phyloP scores from a whole-genome alignment of 2,113 vertebrate genomes.

The Passer montanus region DNA sequence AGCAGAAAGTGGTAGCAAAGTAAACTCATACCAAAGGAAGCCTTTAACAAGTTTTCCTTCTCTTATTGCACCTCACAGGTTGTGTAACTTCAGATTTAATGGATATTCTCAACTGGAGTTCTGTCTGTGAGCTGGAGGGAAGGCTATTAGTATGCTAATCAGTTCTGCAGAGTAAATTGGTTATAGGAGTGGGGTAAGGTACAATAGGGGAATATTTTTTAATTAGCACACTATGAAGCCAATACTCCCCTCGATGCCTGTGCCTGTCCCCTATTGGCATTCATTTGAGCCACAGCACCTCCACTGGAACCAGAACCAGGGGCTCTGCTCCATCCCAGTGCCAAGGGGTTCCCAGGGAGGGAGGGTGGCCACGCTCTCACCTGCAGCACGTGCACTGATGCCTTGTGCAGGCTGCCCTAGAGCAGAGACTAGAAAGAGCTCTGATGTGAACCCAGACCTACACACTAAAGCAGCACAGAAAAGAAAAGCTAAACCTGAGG shows the following conservation, averaged over 20 bases:
- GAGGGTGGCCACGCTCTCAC: neutral
- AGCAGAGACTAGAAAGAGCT: neutral
- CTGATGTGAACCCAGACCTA: accelerated
- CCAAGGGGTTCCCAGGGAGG: neutral
- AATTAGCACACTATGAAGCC: conserved; percentile 49
- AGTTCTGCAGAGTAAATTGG: conserved; percentile 59
- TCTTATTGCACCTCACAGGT: conserved; percentile 4
- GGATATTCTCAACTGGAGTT: conserved; percentile 65
- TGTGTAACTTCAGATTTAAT: conserved; percentile 52
- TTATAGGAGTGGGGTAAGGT: conserved; percentile 44
- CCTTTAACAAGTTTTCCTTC: conserved; percentile 34
- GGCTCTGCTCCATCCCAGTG: neutral
- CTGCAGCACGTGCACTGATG: neutral
- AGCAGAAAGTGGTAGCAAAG: neutral
- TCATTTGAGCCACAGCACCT: neutral
- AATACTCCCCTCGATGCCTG: neutral
- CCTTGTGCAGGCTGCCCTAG: neutral
- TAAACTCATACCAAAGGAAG: neutral
- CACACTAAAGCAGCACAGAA: neutral
- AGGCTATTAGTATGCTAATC: conserved; percentile 70
- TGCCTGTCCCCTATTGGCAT: neutral
- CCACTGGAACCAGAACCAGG: neutral
- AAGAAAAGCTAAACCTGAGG: neutral
- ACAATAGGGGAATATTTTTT: conserved; percentile 49
- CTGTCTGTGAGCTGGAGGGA: conserved; percentile 44